Percentiles rank a stretch among this genome's conserved stretches.
Evolutionary conservation across 2,113 vertebrate genomes (phyloP).

Genomic region (Corynorhinus townsendii): DNA sequence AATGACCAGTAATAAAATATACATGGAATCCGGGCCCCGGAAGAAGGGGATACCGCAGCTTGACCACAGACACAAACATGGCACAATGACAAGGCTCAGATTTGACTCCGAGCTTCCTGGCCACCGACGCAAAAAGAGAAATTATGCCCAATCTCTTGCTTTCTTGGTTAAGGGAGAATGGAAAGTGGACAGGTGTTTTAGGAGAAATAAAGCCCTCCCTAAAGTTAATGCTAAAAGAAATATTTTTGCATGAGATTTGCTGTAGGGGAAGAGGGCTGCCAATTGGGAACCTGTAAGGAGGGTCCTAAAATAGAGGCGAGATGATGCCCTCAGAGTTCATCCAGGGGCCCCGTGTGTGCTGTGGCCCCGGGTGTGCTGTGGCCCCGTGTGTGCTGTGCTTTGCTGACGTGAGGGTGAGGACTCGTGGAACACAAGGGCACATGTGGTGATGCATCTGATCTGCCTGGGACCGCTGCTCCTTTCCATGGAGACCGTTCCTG

Average conservation of each 20-base stretch:
- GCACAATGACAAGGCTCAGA: not conserved
- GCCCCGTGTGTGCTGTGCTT: not conserved
- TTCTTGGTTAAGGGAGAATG: not conserved
- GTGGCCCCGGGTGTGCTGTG: too few relatives aligned
- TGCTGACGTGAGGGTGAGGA: not conserved
- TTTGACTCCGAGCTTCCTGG: not conserved
- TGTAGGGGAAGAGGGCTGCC: not conserved
- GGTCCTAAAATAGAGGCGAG: not conserved
- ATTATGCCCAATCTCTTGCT: not conserved
- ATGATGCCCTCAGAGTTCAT: rapidly evolving
- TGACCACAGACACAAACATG: not conserved
- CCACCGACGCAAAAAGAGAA: not conserved
- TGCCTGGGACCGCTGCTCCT: not conserved
- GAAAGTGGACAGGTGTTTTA: not conserved
- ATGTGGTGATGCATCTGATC: not conserved
- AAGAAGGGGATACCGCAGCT: not conserved
- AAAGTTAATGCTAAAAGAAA: not conserved
- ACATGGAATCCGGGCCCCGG: not conserved
- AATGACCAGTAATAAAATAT: not conserved
- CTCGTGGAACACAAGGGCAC: not conserved
- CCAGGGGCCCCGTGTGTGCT: not conserved
- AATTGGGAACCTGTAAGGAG: not conserved
- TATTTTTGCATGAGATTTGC: not conserved
- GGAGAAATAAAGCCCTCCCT: not conserved
- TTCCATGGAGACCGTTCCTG: not conserved